Evolutionary conservation across 1,140 invertebrate species (phyloP).

Genomic region (Drosophila bifasciata): DNA sequence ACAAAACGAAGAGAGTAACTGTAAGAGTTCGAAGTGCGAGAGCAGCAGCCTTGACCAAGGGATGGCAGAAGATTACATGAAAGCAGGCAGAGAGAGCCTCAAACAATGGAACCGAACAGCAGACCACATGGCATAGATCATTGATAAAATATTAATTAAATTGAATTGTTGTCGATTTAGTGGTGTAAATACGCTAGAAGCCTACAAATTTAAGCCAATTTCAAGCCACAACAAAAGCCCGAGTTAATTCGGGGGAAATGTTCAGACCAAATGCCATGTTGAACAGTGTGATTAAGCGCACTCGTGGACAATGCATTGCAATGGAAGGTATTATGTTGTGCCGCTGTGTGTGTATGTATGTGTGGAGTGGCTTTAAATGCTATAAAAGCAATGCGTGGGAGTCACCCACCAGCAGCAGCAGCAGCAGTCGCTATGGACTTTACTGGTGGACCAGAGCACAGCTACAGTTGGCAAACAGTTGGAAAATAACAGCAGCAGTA

Average conservation of each 20-base stretch:
- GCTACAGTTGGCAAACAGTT: constrained; percentile 25
- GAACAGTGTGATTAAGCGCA: constrained; percentile 25
- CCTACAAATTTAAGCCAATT: too few species aligned
- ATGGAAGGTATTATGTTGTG: constrained; percentile 40
- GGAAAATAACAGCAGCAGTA: not conserved
- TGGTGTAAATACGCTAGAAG: too few species aligned
- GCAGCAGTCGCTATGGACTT: not conserved
- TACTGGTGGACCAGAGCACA: constrained; percentile 25
- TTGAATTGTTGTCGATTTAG: too few species aligned
- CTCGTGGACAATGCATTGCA: constrained; percentile 31
- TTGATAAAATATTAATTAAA: too few species aligned
- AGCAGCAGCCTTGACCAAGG: too few species aligned
- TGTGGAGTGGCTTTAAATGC: constrained; percentile 64
- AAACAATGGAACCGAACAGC: too few species aligned
- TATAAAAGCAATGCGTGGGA: constrained; percentile 37
- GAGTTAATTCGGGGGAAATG: not conserved
- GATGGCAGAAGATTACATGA: too few species aligned
- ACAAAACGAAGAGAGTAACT: too few species aligned
- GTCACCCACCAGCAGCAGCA: not conserved
- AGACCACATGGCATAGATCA: too few species aligned
- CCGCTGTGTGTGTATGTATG: not conserved
- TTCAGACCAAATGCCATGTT: constrained; percentile 1
- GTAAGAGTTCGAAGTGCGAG: too few species aligned
- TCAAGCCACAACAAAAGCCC: not conserved
- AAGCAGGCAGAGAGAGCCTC: too few species aligned